Conservation (phyloP, 2,888 invertebrate species). For the Taphrorychus bicolor region DNA sequence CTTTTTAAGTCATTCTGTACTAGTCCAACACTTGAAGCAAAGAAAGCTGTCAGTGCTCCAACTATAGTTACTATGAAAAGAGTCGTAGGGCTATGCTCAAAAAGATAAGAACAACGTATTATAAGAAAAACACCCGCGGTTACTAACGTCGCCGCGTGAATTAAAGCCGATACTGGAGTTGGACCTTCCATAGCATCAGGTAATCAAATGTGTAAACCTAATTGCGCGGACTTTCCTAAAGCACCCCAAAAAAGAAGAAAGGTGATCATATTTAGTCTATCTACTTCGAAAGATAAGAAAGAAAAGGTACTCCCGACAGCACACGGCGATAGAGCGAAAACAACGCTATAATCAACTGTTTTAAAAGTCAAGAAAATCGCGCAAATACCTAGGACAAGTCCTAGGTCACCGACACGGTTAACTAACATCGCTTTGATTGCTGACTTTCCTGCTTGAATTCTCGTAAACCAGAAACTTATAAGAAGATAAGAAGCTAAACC, state of each 20-base stretch:
- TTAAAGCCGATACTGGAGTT: background rate
- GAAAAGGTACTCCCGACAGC: background rate
- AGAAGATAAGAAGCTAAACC: background rate
- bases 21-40: background rate
- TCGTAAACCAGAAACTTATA: background rate
- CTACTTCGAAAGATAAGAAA: background rate
- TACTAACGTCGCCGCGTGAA: background rate
- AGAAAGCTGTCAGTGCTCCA: background rate
- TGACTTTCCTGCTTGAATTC: background rate
- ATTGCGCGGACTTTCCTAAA: background rate
- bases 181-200: background rate
- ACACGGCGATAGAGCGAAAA: background rate
- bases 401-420: background rate
- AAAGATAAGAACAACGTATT: background rate
- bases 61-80: background rate
- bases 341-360: background rate
- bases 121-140: background rate
- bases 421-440: background rate
- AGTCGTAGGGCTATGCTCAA: background rate
- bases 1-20: background rate
- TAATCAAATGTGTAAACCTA: background rate
- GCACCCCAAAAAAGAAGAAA: background rate
- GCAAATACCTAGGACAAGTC: background rate
- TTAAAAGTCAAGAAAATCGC: background rate
- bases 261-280: too few relatives aligned